These are phyloP conservation scores for Chascanopsetta lugubris DNA, from an alignment of 2,113 vertebrate species.

Conservation along the genomic window DNA sequence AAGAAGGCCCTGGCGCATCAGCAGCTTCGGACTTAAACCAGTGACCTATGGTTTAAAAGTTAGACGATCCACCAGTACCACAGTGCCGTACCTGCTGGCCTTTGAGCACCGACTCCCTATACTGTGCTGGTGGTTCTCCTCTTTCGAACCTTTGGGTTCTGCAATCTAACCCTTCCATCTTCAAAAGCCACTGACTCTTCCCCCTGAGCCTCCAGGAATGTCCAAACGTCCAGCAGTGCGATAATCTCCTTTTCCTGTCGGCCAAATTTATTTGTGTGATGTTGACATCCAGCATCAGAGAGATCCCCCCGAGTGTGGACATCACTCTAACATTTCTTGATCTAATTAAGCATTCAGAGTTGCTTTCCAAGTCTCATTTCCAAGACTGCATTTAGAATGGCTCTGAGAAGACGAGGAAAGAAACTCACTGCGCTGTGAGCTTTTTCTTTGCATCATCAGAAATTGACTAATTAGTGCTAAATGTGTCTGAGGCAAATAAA, in stretches of 20 bases:
- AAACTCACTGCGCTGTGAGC: conserved; percentile 4
- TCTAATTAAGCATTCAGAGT: conserved; percentile 49
- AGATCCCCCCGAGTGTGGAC: conserved; percentile 38
- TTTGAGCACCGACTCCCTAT: not conserved
- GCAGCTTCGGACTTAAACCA: too few relatives aligned
- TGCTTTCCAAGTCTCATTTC: conserved; percentile 47
- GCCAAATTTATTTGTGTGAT: conserved; percentile 27
- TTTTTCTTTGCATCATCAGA: conserved; percentile 54
- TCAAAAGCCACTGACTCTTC: conserved; percentile 15
- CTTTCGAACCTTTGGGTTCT: conserved; percentile 5
- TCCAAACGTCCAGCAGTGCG: conserved; percentile 13
- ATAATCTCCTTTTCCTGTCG: conserved; percentile 24
- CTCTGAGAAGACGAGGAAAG: conserved; percentile 20
- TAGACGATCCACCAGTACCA: too few relatives aligned
- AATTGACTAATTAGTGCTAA: conserved; percentile 59
- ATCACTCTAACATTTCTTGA: conserved; percentile 45
- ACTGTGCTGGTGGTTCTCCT: not conserved
- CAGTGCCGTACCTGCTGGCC: too few relatives aligned
- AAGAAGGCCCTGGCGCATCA: too few relatives aligned
- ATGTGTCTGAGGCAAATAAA: too few relatives aligned
- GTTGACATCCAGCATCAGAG: conserved; percentile 57
- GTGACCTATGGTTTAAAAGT: too few relatives aligned
- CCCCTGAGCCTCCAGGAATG: not conserved
- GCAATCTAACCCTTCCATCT: not conserved
- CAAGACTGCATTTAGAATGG: conserved; percentile 32